Base-by-base conservation (phyloP, 2,113 vertebrate species). In the Plestiodon gilberti region DNA sequence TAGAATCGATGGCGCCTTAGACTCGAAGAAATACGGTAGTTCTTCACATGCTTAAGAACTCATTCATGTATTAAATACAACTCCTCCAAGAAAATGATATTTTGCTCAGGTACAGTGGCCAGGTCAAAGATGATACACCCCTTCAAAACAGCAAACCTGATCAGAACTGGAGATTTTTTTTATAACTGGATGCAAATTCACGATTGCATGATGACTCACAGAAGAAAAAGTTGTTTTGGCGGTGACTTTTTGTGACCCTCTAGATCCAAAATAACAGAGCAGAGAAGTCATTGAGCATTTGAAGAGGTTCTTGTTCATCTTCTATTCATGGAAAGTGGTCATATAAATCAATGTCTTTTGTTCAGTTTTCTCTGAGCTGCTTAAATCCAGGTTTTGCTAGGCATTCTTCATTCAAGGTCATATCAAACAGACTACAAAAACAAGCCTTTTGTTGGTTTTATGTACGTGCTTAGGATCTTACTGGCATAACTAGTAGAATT, bases 51-150 rank as follows among this genome's bases (percentile, higher is more conserved):
- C 7, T n/a, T 65, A 57, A 20, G 61, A 64, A 62, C 35, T 18
- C 70, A 0, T 0, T 9, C 1, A 0, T 17, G 1, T 0, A 40
- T 71, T 14, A 1, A 23, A 74, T 18, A 2, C 10, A 3, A 28
- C 13, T 83, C 43, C 35, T 52, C 14, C 28, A 13, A 20, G 3
- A 3, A 0, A 48, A n/a, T n/a, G n/a, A n/a, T n/a, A n/a, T n/a
- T n/a, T n/a, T 48, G 25, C 77, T 84, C 2, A 0, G 9, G 48
- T 0, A 3, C 28, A 65, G 33, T 0, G 4, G 62, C 84, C 23
- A 22, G 43, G 0, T 35, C 38, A 11, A 17, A 65, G 65, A n/a
- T 5, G 11, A 84, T 59, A 65, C 55, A 23, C 35, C 18, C 70
- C 84, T 88, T 75, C 22, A 78, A 61, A 61, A 33, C 70, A 52